Evolutionary conservation across 1,140 invertebrate genomes (phyloP).

Genomic region (Helicoverpa armigera): DNA sequence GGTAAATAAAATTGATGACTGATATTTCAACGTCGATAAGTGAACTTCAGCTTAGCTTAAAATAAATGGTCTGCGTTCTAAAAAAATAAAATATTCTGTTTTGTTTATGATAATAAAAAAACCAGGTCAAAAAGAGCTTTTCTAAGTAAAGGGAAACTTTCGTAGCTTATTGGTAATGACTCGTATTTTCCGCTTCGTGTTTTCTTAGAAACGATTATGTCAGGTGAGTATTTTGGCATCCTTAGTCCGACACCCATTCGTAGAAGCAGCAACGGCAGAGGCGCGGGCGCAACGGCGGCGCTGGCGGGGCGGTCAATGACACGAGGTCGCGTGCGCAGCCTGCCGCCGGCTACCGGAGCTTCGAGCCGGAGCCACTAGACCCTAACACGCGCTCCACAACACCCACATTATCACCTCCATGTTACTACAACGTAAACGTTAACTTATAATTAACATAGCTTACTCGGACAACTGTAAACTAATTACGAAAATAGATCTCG

Average conservation of each 20-base stretch:
- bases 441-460: slow-evolving; percentile 42
- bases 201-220: not conserved
- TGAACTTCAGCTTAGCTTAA: not conserved
- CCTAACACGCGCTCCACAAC: slow-evolving; percentile 35
- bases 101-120: not conserved
- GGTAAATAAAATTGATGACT: slow-evolving; percentile 11
- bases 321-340: slow-evolving; percentile 69
- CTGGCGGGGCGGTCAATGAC: slow-evolving; percentile 66
- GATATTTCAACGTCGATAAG: not conserved
- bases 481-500: not conserved
- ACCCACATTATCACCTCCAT: slow-evolving; percentile 51
- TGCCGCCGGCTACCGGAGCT: slow-evolving; percentile 32
- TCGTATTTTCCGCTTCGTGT: slow-evolving; percentile 2
- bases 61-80: not conserved
- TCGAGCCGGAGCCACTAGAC: slow-evolving; percentile 31
- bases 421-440: slow-evolving; percentile 37
- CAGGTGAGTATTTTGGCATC: slow-evolving; percentile 46
- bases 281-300: slow-evolving; percentile 49
- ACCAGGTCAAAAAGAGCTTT: slow-evolving; percentile 6
- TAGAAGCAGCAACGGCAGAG: slow-evolving; percentile 52
- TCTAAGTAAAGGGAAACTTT: not conserved
- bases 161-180: not conserved
- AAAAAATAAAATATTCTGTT: not conserved
- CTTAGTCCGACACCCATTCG: slow-evolving; percentile 52
- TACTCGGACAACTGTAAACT: slow-evolving; percentile 16